Percentiles rank a stretch among this genome's conserved stretches.
Evolutionary conservation across 53 echinoderm and acorn worm species (phyloP).

Genomic region (Glandiceps talaboti): DNA sequence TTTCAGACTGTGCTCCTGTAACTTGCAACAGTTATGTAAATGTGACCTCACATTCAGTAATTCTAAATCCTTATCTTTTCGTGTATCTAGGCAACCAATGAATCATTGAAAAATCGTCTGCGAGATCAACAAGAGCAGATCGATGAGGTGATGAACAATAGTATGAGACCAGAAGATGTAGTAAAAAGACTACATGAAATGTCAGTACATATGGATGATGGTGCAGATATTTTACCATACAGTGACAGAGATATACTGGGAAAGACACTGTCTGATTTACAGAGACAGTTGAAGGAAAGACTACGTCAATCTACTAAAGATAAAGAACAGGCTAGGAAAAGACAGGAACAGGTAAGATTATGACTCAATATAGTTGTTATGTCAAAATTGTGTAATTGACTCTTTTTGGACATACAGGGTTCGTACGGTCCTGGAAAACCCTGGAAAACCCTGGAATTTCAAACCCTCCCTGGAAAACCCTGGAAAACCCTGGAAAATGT

Average conservation of each 20-base stretch:
- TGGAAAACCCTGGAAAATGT: too few relatives aligned
- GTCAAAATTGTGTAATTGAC: too few relatives aligned
- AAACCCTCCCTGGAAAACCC: too few relatives aligned
- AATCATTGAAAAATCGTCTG: constrained; percentile 16
- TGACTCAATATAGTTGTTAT: too few relatives aligned
- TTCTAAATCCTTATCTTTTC: too few relatives aligned
- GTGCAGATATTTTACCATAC: constrained; percentile 19
- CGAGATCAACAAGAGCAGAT: constrained; percentile 30
- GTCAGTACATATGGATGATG: neutral
- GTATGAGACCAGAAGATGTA: constrained; percentile 61
- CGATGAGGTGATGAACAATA: constrained; percentile 33
- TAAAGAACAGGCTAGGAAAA: constrained; percentile 30
- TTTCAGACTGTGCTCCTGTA: too few relatives aligned
- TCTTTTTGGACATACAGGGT: too few relatives aligned
- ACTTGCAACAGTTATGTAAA: too few relatives aligned
- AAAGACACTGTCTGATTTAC: constrained; percentile 49
- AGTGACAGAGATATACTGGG: constrained; percentile 52
- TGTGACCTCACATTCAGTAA: too few relatives aligned
- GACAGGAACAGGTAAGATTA: constrained; percentile 62
- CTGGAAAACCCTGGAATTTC: too few relatives aligned
- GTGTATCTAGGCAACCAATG: constrained; percentile 19
- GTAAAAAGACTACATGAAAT: constrained; percentile 40
- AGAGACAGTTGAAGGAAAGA: constrained; percentile 33
- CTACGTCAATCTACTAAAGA: constrained; percentile 31
- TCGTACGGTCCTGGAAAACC: too few relatives aligned